These are phyloP conservation scores for Eupeodes luniger DNA, from an alignment of 2,888 invertebrate genomes.

Conservation along the genomic window DNA sequence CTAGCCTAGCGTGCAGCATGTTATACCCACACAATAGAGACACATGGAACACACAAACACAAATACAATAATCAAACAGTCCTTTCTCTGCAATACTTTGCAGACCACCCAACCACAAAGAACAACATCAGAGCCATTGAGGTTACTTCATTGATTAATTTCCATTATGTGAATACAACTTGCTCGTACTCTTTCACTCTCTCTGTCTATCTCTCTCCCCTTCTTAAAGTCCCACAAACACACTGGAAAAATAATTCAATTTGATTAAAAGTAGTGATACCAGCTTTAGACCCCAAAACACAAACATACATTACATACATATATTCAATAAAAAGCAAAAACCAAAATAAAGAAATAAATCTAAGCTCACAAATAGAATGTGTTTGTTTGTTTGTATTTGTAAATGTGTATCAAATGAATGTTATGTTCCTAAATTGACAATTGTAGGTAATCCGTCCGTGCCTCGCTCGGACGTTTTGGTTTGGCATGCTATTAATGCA, in stretches of 20 bases:
- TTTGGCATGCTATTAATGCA: constrained; percentile 55
- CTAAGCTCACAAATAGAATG: constrained; percentile 5
- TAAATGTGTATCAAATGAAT: constrained; percentile 25
- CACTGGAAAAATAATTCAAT: constrained; percentile 67
- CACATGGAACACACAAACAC: constrained; percentile 19
- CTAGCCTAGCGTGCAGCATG: constrained; percentile 66
- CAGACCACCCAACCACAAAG: constrained; percentile 45
- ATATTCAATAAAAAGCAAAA: constrained; percentile 47
- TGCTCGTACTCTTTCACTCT: neutral
- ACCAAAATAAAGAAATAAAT: constrained; percentile 23
- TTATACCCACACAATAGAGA: constrained; percentile 37
- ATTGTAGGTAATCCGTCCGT: constrained; percentile 53
- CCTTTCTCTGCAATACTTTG: constrained; percentile 49
- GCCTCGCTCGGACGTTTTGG: constrained; percentile 4
- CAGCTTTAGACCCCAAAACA: neutral
- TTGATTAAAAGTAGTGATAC: constrained; percentile 68
- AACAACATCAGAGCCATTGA: constrained; percentile 27
- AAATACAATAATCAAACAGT: constrained; percentile 58
- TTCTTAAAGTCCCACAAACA: neutral
- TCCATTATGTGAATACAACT: constrained; percentile 48
- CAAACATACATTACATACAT: neutral
- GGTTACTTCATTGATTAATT: constrained; percentile 68
- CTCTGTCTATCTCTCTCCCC: neutral
- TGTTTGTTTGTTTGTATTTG: neutral
- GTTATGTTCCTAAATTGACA: constrained; percentile 36